These are phyloP conservation scores for Microctonus aethiopoides DNA, from an alignment of 2,888 invertebrate species.

Conservation along the genomic window DNA sequence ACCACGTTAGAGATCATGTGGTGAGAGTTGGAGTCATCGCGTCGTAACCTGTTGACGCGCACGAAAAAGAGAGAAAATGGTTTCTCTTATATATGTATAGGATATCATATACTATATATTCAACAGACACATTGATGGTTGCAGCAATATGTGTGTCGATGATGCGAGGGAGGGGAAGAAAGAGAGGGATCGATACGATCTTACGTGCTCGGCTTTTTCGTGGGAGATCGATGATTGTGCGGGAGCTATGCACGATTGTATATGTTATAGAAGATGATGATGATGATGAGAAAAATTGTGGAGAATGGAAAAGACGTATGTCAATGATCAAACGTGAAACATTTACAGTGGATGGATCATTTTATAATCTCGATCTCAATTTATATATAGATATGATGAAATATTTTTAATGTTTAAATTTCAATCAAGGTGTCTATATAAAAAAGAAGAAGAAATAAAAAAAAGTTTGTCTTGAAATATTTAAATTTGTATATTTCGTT, in stretches of 20 bases:
- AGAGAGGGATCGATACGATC: slow-evolving; percentile 37
- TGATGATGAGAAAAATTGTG: background rate
- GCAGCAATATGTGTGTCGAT: background rate
- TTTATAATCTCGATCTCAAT: background rate
- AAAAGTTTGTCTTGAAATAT: background rate
- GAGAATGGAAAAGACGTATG: slow-evolving; percentile 28
- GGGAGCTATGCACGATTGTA: slow-evolving; percentile 36
- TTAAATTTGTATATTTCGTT: background rate
- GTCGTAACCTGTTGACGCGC: slow-evolving; percentile 18
- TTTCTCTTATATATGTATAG: background rate
- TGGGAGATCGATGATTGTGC: slow-evolving; percentile 41
- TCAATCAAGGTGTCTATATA: slow-evolving; percentile 3
- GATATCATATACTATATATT: background rate
- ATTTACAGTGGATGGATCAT: slow-evolving; percentile 36
- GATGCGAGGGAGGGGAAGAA: background rate
- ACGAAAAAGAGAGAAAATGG: slow-evolving; percentile 6
- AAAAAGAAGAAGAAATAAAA: background rate
- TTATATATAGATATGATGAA: slow-evolving; percentile 7
- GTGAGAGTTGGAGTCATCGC: slow-evolving; percentile 19
- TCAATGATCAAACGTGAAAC: slow-evolving; percentile 23
- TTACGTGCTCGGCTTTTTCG: slow-evolving; percentile 42
- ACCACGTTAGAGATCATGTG: slow-evolving; percentile 10
- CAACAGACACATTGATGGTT: no score
- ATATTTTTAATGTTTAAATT: slow-evolving; percentile 12
- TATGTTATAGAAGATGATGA: background rate